Base-by-base conservation (phyloP, 64 coral and sea anemone species). In the Platygyra sinensis region DNA sequence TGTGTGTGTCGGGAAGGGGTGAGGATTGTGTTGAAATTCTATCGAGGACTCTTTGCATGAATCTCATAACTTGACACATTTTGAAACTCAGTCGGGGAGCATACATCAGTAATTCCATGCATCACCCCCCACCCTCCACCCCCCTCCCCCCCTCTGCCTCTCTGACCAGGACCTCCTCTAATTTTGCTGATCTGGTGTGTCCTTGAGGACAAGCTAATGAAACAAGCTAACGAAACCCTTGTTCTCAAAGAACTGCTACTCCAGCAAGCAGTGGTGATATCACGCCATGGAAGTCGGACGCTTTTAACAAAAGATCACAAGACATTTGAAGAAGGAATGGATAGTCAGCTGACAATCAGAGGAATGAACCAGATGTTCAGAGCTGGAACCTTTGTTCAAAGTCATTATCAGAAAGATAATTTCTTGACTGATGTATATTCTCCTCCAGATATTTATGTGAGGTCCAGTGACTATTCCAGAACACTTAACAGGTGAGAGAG, bases 321-420 rank as follows among this genome's bases (percentile, higher is more conserved):
- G 67, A 92, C 94, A 52, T 83, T 95, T 29, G 77, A 77, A 42
- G 94, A 95, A 59, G 72, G 15, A 30, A 79, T 5, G 10, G 90
- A 95, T 30, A 95, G 94, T 62, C 72, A 72, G 7, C 52, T 95
- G 33, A 95, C 94, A 13, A 49, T 95, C 5, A 92, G 94, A 62
- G 94, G 94, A 54, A 95, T 92, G 94, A 73, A 92, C 75, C 89
- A 95, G 52, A 95, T 95, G 94, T 92, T 92, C 60, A 73, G 28
- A 60, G 94, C 94, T 30, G 94, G 94, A 42, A 51, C 75, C 25
- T 95, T 87, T 89, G 86, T 92, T 17, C 60, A 30, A 9, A 22
- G 52, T 4, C 83, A 3, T 79, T 92, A 87, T 60, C 74, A 67
- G 25, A 52, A 77, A 27, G 32, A 42, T 27, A 32, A 2, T 10